Evolutionary conservation across 2,888 invertebrate species (phyloP), one percentile per base, ranked within the genome.

Genomic region (Tryphoninae sp.): DNA sequence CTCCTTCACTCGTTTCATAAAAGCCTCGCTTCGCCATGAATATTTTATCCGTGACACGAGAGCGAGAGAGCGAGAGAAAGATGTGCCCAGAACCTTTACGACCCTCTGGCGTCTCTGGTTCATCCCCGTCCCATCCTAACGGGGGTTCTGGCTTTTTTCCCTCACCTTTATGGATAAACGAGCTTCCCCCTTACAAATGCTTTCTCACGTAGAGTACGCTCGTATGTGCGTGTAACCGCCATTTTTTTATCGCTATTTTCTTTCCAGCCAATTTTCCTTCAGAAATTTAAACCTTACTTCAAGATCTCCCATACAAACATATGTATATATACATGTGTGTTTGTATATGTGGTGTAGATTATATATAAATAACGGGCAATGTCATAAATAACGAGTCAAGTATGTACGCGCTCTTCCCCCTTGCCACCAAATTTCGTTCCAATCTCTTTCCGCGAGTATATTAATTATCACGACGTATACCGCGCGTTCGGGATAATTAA

Each of bases 381-480:
- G 55, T 26, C 58, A 67, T 75, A 67, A 75, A 75, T 75, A 75
- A 75, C 55, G 58, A 67, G 58, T 45, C 58, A 67, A 67, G 67
- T 55, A 55, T 74, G 33, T 51, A 19, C 42, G 4, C 19, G 2
- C 55, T 55, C 16, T 55, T 9, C 16, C 55, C 19, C 16, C 19
- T 9, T 55, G 1, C 19, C 55, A 2, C 19, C 22, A 49, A 45
- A 67, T 40, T 26, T 42, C 26, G 11, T 26, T 26, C 79, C 68
- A 53, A 82, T 82, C 76, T 73, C 78, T 82, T 68, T 68, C 33
- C 76, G 8, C 72, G 42, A 64, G 58, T 76, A 79, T 82, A 82
- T 82, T 76, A 82, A 82, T 82, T 79, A 79, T 76, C 78, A 23
- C 79, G 76, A 79, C 72, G 68, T 72, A 79, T 62, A 62, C 33